Base-by-base conservation (phyloP, 1,140 invertebrate genomes). In the Nylanderia fulva region DNA sequence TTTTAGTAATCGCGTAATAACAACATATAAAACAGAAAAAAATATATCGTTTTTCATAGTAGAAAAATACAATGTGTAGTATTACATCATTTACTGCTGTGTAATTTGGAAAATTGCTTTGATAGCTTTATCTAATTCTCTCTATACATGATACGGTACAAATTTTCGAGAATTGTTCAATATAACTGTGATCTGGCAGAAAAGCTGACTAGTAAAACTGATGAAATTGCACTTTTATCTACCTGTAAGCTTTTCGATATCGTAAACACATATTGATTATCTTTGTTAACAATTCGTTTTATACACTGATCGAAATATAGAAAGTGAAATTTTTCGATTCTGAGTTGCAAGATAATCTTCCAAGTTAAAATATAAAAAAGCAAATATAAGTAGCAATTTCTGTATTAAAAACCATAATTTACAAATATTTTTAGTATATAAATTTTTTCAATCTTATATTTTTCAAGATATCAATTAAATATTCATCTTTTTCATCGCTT, bases 121-220 rank as follows among this genome's bases (percentile, higher is more conserved):
- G 42, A n/a, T 66, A n/a, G 5, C 27, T 48, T 18, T 64, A 64
- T 64, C n/a, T 39, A 48, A 66, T 77, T 42, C 8, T 64, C 36
- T 33, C 11, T 77, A 15, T 48, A 33, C n/a, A 76, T 39, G 58
- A 45, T 64, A 21, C 27, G 8, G 42, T 48, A 66, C 42, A 48
- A 64, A 77, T 61, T 66, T 33, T 77, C 27, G 75, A 66, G 29
- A 48, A 64, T 66, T 77, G 27, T 77, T 63, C 75, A 60, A 66
- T 77, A 66, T 77, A 77, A 52, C 60, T 63, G 58, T 64, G 64
- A 77, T 77, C 75, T 48, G 58, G n/a, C n/a, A 45, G 39, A 76
- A 76, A 63, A 76, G 39, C 74, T 76, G 39, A 11, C n/a, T 48
- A 66, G n/a, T 48, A 64, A 77, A 77, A 13, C 75, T 77, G 39